These are phyloP conservation scores for Halichoeres trimaculatus DNA, from an alignment of 2,113 vertebrate species.

Conservation along the genomic window DNA sequence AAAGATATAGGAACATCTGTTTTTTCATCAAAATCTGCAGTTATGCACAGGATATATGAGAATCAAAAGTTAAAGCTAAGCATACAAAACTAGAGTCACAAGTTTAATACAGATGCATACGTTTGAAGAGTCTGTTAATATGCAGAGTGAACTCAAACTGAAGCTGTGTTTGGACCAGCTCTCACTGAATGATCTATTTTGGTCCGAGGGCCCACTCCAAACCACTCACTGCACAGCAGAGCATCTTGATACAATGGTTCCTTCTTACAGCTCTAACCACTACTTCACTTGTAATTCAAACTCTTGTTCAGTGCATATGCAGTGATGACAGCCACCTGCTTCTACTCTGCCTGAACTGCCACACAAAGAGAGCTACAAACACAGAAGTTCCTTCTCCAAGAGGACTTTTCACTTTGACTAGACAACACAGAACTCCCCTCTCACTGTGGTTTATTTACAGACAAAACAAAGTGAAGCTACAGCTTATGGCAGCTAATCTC, in stretches of 20 bases:
- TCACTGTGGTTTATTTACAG: conserved; percentile 62
- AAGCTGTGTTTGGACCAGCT: conserved; percentile 37
- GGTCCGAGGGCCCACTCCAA: conserved; percentile 60
- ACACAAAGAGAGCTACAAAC: conserved; percentile 30
- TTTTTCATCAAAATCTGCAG: neutral
- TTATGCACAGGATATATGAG: neutral
- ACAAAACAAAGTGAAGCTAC: conserved; percentile 52
- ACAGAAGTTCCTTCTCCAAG: conserved; percentile 33
- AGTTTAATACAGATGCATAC: neutral
- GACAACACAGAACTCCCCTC: conserved; percentile 21
- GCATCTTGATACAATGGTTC: conserved; percentile 59
- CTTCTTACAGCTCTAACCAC: conserved; percentile 47
- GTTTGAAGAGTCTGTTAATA: conserved; percentile 39
- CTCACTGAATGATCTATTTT: conserved; percentile 64
- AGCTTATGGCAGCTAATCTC: conserved; percentile 49
- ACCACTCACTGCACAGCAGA: conserved; percentile 54
- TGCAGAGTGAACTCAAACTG: conserved; percentile 33
- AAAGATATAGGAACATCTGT: conserved; percentile 2
- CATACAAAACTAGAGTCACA: neutral
- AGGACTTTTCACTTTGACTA: conserved; percentile 13
- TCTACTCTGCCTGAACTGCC: conserved; percentile 56
- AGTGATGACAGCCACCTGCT: conserved; percentile 71
- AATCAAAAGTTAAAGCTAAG: neutral
- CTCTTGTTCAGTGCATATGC: conserved; percentile 24
- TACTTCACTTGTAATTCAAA: conserved; percentile 53